phyloP scores from a whole-genome alignment of 2,113 vertebrate genomes.

The Onychorhynchus coronatus region DNA sequence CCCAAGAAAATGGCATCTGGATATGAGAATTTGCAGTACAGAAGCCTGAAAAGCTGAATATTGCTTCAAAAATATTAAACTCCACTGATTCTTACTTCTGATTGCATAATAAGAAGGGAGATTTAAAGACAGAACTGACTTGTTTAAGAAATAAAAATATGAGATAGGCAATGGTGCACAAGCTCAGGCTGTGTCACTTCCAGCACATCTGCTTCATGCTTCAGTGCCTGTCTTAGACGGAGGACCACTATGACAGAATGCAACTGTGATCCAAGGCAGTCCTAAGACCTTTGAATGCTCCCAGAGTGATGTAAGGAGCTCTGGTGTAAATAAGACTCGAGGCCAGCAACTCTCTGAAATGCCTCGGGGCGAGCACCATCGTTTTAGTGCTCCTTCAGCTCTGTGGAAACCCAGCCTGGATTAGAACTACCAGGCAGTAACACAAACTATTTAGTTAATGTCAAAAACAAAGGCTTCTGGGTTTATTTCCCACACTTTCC shows the following conservation, averaged over 20 bases:
- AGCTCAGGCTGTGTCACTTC: background rate
- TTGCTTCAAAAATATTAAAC: background rate
- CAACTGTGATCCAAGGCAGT: background rate
- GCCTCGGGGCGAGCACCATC: background rate
- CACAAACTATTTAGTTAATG: background rate
- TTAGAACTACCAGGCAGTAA: background rate
- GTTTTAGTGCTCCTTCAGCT: background rate
- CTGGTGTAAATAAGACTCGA: conserved; percentile 5
- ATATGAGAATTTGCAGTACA: background rate
- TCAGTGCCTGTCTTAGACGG: background rate
- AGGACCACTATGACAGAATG: background rate
- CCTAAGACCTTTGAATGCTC: background rate
- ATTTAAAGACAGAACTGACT: background rate
- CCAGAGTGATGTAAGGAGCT: background rate
- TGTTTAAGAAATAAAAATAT: background rate
- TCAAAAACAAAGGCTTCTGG: background rate
- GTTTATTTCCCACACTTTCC: conserved; percentile 31
- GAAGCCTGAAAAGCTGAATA: background rate
- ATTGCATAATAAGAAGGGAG: background rate
- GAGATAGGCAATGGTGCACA: background rate
- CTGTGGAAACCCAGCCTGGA: background rate
- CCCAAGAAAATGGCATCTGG: background rate
- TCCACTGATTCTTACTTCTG: background rate
- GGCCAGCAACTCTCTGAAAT: background rate
- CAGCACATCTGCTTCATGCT: background rate